phyloP scores from a whole-genome alignment of 2,888 invertebrate genomes.

The Dugesia japonica region DNA sequence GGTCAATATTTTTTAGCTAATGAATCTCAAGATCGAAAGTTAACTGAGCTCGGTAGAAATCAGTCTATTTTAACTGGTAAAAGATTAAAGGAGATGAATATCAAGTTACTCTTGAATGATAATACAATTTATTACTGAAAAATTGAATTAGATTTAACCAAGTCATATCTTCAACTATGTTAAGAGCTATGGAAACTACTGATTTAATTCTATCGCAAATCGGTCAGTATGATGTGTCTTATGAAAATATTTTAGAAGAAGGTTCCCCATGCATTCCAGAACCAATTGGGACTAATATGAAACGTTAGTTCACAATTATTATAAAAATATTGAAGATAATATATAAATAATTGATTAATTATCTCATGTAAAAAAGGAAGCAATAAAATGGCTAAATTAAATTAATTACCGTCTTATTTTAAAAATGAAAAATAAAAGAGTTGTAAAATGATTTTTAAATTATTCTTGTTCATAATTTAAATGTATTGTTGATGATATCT shows the following conservation, averaged over 20 bases:
- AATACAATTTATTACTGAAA: neutral
- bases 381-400: too few species aligned
- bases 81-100: neutral
- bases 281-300: too few species aligned
- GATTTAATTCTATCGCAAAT: neutral
- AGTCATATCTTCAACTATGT: neutral
- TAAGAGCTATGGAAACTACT: neutral
- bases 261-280: neutral
- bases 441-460: too few species aligned
- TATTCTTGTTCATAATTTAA: too few species aligned
- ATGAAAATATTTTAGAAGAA: neutral
- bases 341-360: too few species aligned
- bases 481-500: too few species aligned
- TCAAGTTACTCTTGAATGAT: neutral
- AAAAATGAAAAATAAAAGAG: too few species aligned
- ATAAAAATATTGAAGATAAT: too few species aligned
- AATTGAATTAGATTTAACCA: neutral
- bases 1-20: constrained; percentile 62
- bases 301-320: too few species aligned
- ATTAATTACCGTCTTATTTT: too few species aligned
- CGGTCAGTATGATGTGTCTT: neutral
- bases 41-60: constrained; percentile 54
- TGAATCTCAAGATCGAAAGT: neutral
- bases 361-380: too few species aligned
- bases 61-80: constrained; percentile 71